Conservation (phyloP, 2,113 vertebrate genomes). For the Numenius arquata region DNA sequence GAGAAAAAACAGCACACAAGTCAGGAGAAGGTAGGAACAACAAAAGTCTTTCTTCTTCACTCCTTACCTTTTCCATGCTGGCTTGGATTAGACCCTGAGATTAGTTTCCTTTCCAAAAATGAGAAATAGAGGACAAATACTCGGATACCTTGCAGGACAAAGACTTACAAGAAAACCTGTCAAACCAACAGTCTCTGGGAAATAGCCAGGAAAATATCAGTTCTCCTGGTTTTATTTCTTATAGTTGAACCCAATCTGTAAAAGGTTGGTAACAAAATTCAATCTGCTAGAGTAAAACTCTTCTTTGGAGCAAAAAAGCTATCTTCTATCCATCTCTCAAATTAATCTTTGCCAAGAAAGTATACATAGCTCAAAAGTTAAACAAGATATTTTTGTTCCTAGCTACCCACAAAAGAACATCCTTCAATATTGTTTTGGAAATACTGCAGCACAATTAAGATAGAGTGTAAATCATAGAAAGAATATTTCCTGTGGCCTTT, state of each 20-base stretch:
- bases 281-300: background rate
- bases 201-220: background rate
- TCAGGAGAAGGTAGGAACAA: background rate
- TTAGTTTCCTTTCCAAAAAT: background rate
- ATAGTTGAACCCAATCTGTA: background rate
- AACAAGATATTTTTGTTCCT: conserved; percentile 63
- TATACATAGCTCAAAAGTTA: conserved; percentile 55
- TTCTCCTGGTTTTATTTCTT: background rate
- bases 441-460: conserved; percentile 46
- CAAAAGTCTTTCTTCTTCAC: background rate
- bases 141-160: background rate
- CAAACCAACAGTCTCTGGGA: background rate
- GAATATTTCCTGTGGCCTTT: conserved; percentile 47
- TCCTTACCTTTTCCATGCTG: background rate
- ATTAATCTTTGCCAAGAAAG: conserved; percentile 37
- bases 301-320: background rate
- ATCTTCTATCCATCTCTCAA: conserved; percentile 16
- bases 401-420: conserved; percentile 60
- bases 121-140: background rate
- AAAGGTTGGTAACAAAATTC: conserved; percentile 30
- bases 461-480: conserved; percentile 50
- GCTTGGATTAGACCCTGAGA: background rate
- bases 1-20: background rate
- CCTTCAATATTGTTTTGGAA: conserved; percentile 67
- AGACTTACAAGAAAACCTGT: background rate